Evolutionary conservation across 2,888 invertebrate species (phyloP), one percentile per base, ranked within the genome.

Genomic region (Drosophila meridionalis): DNA sequence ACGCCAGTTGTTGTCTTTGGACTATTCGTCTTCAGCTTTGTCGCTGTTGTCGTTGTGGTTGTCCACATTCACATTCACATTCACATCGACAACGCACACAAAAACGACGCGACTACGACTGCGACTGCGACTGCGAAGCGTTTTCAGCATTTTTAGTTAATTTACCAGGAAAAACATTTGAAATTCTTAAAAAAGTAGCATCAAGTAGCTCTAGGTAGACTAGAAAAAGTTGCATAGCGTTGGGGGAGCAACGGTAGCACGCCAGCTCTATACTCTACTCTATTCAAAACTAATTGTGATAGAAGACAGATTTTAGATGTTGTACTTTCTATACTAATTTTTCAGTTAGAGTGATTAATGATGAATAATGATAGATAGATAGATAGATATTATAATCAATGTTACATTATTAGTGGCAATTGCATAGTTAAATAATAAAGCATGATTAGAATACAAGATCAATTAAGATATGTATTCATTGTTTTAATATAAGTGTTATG

Each of bases 111-210:
- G 45, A 55, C 69, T 55, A 45, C 69, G 20, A 20, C 69, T 55
- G 53, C 69, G 20, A 20, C 69, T 55, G 53, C 69, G 69, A 52
- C 55, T 45, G 68, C 67, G 62, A 67, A 85, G 89, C 90, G 90
- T 91, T 92, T 91, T 92, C 87, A 91, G 85, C 90, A 92, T 91
- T 91, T 92, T 92, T 92, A 91, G 91, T 92, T 91, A 92, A 91
- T 92, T 91, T 91, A 91, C 89, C 89, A 89, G 86, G 92, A 91
- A 92, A 87, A 92, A 89, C 91, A 91, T 91, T 91, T 90, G 91
- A 87, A 87, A 92, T 92, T 91, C 90, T 90, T 90, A 90, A 90
- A 88, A 89, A 89, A 90, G 84, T 80, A 64, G 82, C 87, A 75
- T 78, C 86, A 76, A 87, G 83, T 86, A 86, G 81, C 77, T 70